Percentiles rank a stretch among this genome's conserved stretches.
phyloP scores from a whole-genome alignment of 1,140 invertebrate species.

The Aphelenchoides fujianensis region DNA sequence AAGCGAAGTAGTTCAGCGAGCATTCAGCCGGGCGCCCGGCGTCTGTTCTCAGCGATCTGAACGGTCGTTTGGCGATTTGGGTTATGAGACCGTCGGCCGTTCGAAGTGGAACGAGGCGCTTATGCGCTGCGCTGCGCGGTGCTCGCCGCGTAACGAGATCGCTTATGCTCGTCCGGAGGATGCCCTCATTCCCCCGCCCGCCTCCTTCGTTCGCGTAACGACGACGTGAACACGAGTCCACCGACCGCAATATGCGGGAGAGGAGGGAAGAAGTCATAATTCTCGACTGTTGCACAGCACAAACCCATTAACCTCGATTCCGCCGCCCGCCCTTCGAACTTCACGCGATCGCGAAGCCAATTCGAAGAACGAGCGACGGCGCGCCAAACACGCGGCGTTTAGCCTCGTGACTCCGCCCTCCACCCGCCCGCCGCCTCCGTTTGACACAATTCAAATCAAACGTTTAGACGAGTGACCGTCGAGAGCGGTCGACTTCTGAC shows the following conservation, averaged over 20 bases:
- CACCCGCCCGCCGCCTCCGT: not conserved
- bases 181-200: not conserved
- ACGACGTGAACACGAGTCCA: not conserved
- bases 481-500: too few species aligned
- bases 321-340: not conserved
- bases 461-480: too few species aligned
- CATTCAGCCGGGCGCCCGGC: not conserved
- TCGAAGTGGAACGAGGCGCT: not conserved
- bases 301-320: not conserved
- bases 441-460: not conserved
- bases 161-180: not conserved
- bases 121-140: not conserved
- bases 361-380: not conserved
- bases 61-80: conserved; percentile 4
- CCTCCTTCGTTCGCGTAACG: not conserved
- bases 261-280: not conserved
- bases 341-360: not conserved
- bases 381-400: not conserved
- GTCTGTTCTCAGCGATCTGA: not conserved
- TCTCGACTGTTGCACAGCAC: not conserved
- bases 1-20: not conserved
- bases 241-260: not conserved
- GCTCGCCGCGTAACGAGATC: not conserved
- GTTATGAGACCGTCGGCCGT: not conserved
- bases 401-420: not conserved